Conservation (phyloP, 1,140 invertebrate genomes). For the Condylostylus longicornis region DNA sequence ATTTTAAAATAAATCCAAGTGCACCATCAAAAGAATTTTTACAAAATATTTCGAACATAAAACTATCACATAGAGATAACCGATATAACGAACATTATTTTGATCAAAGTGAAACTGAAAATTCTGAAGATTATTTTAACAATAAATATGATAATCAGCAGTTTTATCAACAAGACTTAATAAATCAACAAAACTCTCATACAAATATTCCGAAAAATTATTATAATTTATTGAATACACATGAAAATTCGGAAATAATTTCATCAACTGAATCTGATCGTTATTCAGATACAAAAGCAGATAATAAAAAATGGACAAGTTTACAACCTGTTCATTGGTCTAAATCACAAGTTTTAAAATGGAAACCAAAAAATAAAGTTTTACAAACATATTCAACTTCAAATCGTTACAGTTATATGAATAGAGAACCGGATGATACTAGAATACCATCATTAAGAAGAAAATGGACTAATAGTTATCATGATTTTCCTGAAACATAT, state of each 20-base stretch:
- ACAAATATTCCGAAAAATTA: too few relatives aligned
- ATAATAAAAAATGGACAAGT: conserved; percentile 59
- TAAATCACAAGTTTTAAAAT: conserved; percentile 62
- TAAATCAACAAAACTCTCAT: conserved; percentile 43
- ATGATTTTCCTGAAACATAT: not conserved
- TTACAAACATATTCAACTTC: conserved; percentile 6
- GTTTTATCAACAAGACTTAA: not conserved
- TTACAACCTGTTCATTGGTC: conserved; percentile 64
- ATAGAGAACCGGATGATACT: not conserved
- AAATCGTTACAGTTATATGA: not conserved
- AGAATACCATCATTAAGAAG: too few relatives aligned
- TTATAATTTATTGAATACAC: too few relatives aligned
- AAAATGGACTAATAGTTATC: too few relatives aligned
- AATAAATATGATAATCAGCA: not conserved
- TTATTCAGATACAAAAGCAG: too few relatives aligned
- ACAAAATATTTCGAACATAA: not conserved
- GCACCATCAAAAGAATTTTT: not conserved
- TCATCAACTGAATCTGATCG: too few relatives aligned
- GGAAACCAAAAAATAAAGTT: conserved; percentile 44
- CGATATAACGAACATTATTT: too few relatives aligned
- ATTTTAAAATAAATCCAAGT: too few relatives aligned
- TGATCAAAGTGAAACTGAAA: too few relatives aligned
- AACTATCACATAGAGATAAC: not conserved
- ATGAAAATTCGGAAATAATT: too few relatives aligned
- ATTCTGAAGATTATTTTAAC: too few relatives aligned